A percentile compares a stretch with the other conserved stretches of the same genome.
phyloP scores from a whole-genome alignment of 2,113 vertebrate genomes.

The Sarotherodon lohbergeri region DNA sequence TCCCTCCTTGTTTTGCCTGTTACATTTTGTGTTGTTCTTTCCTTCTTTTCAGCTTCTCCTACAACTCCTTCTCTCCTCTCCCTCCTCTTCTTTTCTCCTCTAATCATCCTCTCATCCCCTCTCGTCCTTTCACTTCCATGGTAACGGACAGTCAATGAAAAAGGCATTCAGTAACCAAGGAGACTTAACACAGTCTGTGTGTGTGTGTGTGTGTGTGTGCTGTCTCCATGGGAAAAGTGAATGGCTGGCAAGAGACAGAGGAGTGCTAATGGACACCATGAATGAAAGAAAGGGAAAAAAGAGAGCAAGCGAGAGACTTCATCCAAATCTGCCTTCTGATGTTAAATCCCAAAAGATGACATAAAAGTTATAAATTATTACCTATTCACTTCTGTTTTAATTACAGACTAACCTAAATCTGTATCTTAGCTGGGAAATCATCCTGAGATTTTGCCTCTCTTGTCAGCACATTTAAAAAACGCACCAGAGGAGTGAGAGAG shows the following conservation, averaged over 20 bases:
- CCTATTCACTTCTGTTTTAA: background rate
- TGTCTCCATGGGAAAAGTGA: conserved; percentile 44
- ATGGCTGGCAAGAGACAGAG: conserved; percentile 47
- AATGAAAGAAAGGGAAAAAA: conserved; percentile 8
- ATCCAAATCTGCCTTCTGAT: background rate
- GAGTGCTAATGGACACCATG: conserved; percentile 39
- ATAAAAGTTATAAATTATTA: background rate
- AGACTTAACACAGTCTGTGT: conserved; percentile 26
- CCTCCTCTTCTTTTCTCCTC: background rate
- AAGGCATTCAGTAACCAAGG: conserved; percentile 55
- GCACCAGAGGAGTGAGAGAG: background rate
- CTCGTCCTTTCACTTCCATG: conserved; percentile 51
- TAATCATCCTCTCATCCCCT: conserved; percentile 24
- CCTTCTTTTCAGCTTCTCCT: background rate
- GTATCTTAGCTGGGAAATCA: background rate
- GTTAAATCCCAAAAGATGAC: background rate
- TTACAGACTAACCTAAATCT: background rate
- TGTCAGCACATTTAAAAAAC: background rate
- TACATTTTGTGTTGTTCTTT: background rate
- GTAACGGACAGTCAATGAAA: conserved; percentile 59
- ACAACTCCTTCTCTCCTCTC: background rate
- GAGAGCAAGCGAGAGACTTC: background rate
- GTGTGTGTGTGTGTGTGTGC: background rate
- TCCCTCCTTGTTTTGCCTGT: background rate
- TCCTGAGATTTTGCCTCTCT: background rate